Evolutionary conservation across 2,113 vertebrate genomes (phyloP).

Genomic region (Actinemys pallida): DNA sequence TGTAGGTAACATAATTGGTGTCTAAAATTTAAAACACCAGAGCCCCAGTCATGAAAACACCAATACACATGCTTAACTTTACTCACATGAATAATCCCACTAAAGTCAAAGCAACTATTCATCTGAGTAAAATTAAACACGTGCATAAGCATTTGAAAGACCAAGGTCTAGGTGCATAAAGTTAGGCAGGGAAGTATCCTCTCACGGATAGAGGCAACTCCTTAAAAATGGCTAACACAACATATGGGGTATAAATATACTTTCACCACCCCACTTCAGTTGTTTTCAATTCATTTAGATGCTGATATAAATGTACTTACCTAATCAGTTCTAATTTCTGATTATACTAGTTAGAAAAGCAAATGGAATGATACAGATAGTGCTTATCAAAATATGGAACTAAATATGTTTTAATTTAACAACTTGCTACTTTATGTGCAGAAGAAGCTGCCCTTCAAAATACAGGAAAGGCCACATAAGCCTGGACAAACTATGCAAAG

Average conservation of each 20-base stretch:
- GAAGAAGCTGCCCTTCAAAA: not conserved
- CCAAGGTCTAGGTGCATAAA: not conserved
- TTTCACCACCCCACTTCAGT: not conserved
- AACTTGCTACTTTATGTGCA: not conserved
- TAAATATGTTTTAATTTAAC: not conserved
- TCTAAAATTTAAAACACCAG: too few relatives aligned
- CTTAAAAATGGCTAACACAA: too few relatives aligned
- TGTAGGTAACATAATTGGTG: too few relatives aligned
- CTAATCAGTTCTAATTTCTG: too few relatives aligned
- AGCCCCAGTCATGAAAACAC: not conserved
- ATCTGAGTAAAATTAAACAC: not conserved
- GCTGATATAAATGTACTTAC: not conserved
- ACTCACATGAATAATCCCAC: not conserved
- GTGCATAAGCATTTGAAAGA: not conserved
- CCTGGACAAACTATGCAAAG: not conserved
- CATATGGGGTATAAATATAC: not conserved
- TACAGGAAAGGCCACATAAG: not conserved
- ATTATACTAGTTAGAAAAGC: too few relatives aligned
- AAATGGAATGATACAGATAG: too few relatives aligned
- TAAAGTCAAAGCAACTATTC: not conserved
- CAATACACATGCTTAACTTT: not conserved
- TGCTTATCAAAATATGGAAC: too few relatives aligned
- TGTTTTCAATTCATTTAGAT: not conserved
- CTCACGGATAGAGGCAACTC: too few relatives aligned
- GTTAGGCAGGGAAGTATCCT: not conserved